Percentiles rank a stretch among this genome's conserved stretches.
These are phyloP conservation scores for honey bee (Apis mellifera) DNA, from an alignment of 1,140 invertebrate species.

Conservation along the genomic window DNA sequence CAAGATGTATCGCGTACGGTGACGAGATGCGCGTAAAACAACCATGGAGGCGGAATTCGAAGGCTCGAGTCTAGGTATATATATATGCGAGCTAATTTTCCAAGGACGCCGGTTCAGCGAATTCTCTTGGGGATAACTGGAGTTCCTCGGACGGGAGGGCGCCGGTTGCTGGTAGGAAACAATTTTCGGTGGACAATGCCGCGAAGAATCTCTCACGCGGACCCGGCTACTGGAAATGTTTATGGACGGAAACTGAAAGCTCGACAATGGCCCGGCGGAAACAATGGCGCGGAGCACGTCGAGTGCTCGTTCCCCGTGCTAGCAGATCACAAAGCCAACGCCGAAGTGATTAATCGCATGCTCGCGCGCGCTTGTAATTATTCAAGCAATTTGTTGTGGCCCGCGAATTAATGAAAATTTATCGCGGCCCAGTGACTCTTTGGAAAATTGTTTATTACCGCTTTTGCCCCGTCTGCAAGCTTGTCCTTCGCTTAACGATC, in stretches of 20 bases:
- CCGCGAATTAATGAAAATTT: constrained; percentile 78
- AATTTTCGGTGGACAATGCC: constrained; percentile 69
- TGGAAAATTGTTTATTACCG: constrained; percentile 67
- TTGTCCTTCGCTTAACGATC: constrained; percentile 32
- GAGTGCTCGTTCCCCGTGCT: constrained; percentile 69
- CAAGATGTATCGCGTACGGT: constrained; percentile 4
- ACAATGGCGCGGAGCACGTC: constrained; percentile 74
- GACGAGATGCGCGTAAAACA: background rate
- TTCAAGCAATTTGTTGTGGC: constrained; percentile 78
- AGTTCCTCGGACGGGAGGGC: constrained; percentile 56
- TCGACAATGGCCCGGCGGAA: constrained; percentile 70
- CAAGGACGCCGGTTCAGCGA: constrained; percentile 50
- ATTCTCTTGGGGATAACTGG: constrained; percentile 59
- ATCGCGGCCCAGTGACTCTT: constrained; percentile 73
- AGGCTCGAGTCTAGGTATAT: constrained; percentile 31
- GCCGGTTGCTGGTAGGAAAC: constrained; percentile 59
- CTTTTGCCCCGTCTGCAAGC: background rate
- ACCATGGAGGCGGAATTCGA: background rate
- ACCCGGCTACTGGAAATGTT: constrained; percentile 70
- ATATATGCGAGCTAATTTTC: constrained; percentile 61
- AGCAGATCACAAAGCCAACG: constrained; percentile 72
- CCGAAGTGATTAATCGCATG: constrained; percentile 76
- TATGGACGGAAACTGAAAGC: constrained; percentile 70
- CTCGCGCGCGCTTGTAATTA: constrained; percentile 76
- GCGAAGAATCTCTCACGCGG: constrained; percentile 66